Evolutionary conservation across 2,888 invertebrate species (phyloP), one percentile per base, ranked within the genome.

Genomic region (Philonicus albiceps): DNA sequence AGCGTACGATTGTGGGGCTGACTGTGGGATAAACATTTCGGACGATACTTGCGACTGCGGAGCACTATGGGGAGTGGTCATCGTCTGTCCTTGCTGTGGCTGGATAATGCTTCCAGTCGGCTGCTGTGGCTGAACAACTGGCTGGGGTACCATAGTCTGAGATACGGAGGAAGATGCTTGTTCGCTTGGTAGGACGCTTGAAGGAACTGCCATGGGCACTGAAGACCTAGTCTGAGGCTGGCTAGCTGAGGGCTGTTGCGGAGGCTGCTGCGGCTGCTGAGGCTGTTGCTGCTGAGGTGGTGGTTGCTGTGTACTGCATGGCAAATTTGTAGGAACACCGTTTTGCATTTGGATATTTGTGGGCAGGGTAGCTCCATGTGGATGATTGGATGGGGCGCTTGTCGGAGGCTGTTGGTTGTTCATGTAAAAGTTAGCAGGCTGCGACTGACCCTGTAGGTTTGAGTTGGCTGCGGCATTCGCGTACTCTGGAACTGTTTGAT

Each of bases 401-500:
- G 87, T 76, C 34, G 86, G 87, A 37, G 83, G 86, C 55, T 89
- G 64, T 27, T 89, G 88, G 55, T 86, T 87, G 31, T 53, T 86
- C 55, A 74, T 43, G 19, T 87, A 88, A 64, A 88, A 88, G 22
- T 87, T 78, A 27, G 87, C 87, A 31, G 89, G 89, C 72, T 90
- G 90, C 31, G 89, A 89, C 86, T 89, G 89, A 0, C 89, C 89
- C 31, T 89, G 89, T 85, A 90, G 87, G 88, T 89, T 86, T 8
- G 84, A 55, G 93, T 93, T 37, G 6, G 74, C 74, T 19, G 74
- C 86, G 93, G 27, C 19, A 37, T 75, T 49, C 13, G 93, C 37
- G 43, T 30, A 78, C 2, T 55, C 40, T 4, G 86, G 40, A 64
- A 92, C 88, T 92, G 93, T 37, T 31, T 93, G 86, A 64, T 19